Evolutionary conservation across 2,888 invertebrate species (phyloP).

Genomic region (Drosophila pegasa): DNA sequence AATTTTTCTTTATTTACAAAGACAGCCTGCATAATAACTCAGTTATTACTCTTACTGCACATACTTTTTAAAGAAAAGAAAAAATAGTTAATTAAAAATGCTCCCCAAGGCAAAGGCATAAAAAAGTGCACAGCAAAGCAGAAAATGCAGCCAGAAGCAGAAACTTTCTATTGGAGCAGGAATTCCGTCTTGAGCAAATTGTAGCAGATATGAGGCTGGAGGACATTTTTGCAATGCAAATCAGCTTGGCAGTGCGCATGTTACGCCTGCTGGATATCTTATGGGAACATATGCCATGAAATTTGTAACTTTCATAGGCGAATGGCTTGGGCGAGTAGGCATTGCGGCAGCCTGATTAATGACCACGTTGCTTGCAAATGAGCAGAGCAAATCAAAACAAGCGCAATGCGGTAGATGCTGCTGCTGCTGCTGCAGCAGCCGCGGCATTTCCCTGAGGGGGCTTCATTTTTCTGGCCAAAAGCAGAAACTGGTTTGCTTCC

Average conservation of each 20-base stretch:
- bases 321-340: constrained; percentile 2
- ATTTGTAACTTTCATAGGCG: constrained; percentile 12
- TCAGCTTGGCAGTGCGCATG: constrained; percentile 1
- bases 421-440: not conserved
- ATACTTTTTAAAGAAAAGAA: too few species aligned
- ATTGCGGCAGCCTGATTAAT: constrained; percentile 59
- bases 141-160: too few species aligned
- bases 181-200: not conserved
- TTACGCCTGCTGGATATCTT: not conserved
- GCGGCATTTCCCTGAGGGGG: constrained; percentile 9
- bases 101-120: not conserved
- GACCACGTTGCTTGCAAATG: constrained; percentile 63
- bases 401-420: constrained; percentile 19
- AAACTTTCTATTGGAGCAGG: constrained; percentile 2
- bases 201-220: not conserved
- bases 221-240: not conserved
- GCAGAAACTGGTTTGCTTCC: constrained; percentile 41
- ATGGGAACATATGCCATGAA: constrained; percentile 7
- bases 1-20: too few species aligned
- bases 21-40: too few species aligned
- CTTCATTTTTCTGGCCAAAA: constrained; percentile 8
- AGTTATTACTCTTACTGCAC: not conserved
- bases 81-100: not conserved
- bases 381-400: constrained; percentile 71
- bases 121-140: not conserved